Base-by-base conservation (phyloP, 2,113 vertebrate genomes). In the Regulus satrapa region DNA sequence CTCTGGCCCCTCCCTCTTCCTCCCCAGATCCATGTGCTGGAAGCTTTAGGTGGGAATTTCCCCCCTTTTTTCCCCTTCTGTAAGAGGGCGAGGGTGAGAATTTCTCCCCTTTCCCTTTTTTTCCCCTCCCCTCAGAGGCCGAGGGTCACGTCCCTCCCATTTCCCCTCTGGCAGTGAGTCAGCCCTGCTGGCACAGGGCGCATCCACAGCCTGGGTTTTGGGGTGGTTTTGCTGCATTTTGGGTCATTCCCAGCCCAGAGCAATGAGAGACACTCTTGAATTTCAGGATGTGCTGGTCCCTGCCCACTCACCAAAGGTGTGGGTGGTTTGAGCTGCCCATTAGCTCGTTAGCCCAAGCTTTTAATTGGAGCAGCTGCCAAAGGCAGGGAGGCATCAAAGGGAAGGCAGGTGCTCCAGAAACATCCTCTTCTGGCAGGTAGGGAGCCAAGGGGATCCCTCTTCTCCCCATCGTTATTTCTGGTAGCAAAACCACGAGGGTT, bases 121-220 rank as follows among this genome's bases (percentile, higher is more conserved):
- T 55, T 4, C 8, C 62, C 48, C 41, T 36, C 13, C 11, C 51
- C 26, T 72, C 36, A 11, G 64, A 48, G 45, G 12, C 62, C 31
- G 5, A 26, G 18, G 21, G 12, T 74, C 61, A 40, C 0, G 0
- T 17, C 34, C 9, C 38, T 79, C 43, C 55, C 34, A 8, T 68
- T 94, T 88, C 75, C 94, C 52, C 59, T 69, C 2, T 17, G 1
- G 23, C 0, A 0, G 4, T 78, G 94, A 92, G 38, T 90, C 94
- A 95, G 68, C 54, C 26, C 46, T 17, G 12, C 32, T 0, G 0
- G 36, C 29, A 23, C 25, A 4, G 38, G 54, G 10, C 48, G 4
- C 49, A 28, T 4, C 32, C 34, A n/a, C 5, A 0, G 14, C 40
- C 9, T 29, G 2, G 12, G 1, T 81, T 94, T 81, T 51, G 58